Evolutionary conservation across 2,797 vertebrate genomes (phyloP).

Genomic region (Syngnathus acus): DNA sequence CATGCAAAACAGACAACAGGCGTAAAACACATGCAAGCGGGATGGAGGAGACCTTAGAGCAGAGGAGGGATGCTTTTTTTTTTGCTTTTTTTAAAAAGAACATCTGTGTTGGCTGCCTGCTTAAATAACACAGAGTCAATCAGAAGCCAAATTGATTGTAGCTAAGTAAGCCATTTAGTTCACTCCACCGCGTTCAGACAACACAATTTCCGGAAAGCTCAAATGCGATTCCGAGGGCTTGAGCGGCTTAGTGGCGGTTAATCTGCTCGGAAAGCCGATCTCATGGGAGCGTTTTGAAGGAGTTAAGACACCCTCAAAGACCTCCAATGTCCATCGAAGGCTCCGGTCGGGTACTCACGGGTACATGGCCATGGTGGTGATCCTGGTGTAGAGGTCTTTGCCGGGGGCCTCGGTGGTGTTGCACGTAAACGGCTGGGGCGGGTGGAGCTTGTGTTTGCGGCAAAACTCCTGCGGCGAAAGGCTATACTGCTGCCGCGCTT

Average conservation of each 20-base stretch:
- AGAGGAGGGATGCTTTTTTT: background rate
- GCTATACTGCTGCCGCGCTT: conserved; percentile 85
- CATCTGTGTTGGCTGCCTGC: background rate
- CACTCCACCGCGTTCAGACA: background rate
- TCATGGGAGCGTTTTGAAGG: conserved; percentile 20
- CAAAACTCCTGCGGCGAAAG: conserved; percentile 89
- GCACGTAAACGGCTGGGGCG: conserved; percentile 91
- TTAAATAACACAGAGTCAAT: background rate
- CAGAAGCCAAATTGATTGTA: background rate
- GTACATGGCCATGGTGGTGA: conserved; percentile 99
- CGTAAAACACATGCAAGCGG: background rate
- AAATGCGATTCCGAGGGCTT: conserved; percentile 18
- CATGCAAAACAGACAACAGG: conserved; percentile 27
- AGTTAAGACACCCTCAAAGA: conserved; percentile 12
- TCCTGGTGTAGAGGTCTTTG: conserved; percentile 92
- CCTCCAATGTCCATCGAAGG: conserved; percentile 7
- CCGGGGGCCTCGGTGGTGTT: conserved; percentile 78
- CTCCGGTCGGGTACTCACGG: conserved; percentile 80
- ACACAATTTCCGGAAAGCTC: background rate
- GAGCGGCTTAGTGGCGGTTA: conserved; percentile 13
- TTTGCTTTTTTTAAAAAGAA: background rate
- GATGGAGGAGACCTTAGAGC: background rate
- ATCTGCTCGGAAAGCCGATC: conserved; percentile 32
- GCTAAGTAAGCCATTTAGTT: conserved; percentile 1
- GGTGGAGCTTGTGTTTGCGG: conserved; percentile 97